Percentiles rank a stretch among this genome's conserved stretches.
Conservation (phyloP, 2,797 vertebrate species). For the Pangasius larnaudii region DNA sequence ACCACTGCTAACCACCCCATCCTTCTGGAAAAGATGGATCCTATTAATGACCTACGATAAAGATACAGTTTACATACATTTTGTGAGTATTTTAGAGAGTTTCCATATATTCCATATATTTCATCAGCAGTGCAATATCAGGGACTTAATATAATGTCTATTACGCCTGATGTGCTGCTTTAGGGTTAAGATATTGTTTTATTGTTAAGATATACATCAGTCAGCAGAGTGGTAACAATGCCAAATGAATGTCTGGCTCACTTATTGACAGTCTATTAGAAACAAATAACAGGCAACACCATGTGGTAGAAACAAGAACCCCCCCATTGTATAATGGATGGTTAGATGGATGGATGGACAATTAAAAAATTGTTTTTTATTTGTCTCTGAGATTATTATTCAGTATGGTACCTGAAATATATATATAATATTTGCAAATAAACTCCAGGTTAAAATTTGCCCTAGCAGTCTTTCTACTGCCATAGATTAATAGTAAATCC, state of each 20-base stretch:
- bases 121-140: background rate
- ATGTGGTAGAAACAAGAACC: no score
- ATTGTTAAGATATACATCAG: background rate
- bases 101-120: background rate
- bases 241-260: constrained; percentile 16
- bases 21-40: background rate
- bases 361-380: no score
- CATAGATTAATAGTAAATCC: background rate
- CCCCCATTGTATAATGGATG: background rate
- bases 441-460: background rate
- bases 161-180: background rate
- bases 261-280: constrained; percentile 16
- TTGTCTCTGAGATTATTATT: no score
- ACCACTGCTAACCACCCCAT: background rate
- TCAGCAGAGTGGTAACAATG: constrained; percentile 3
- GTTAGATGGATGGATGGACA: background rate
- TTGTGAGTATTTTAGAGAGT: background rate
- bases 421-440: background rate
- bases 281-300: no score
- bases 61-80: background rate
- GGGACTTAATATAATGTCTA: background rate
- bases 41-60: background rate
- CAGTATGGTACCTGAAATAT: no score
- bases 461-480: background rate
- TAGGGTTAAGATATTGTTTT: background rate